phyloP scores from a whole-genome alignment of 2,888 invertebrate genomes.

The Kryphioiulus occultus region DNA sequence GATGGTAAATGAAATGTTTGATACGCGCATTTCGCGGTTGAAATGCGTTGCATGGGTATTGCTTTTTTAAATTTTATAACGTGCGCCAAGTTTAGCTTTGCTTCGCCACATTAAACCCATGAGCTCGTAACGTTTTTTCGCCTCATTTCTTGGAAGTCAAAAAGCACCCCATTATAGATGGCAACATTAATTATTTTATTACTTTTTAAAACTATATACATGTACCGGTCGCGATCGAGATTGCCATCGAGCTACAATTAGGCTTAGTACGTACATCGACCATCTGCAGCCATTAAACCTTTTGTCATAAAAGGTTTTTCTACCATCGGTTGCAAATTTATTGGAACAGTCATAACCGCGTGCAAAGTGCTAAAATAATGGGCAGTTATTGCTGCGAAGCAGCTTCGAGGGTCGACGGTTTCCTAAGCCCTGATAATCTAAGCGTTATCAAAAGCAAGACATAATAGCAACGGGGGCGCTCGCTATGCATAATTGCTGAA shows the following conservation, averaged over 20 bases:
- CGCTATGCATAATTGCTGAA: constrained; percentile 11
- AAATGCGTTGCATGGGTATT: not conserved
- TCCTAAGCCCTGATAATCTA: constrained; percentile 1
- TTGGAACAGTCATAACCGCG: constrained; percentile 22
- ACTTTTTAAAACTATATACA: constrained; percentile 31
- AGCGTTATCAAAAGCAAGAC: constrained; percentile 6
- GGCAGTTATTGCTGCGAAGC: constrained; percentile 21
- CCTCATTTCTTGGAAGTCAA: not conserved
- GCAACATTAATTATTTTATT: constrained; percentile 35
- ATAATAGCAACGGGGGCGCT: not conserved
- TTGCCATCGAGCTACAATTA: constrained; percentile 21
- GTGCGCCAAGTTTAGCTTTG: not conserved
- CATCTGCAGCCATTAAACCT: constrained; percentile 26
- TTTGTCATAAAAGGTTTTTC: constrained; percentile 31
- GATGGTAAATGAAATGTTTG: not conserved
- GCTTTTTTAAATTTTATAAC: not conserved
- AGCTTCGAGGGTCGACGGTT: constrained; percentile 20
- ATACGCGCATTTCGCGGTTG: not conserved
- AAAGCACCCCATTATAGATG: constrained; percentile 20
- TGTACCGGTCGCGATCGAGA: constrained; percentile 3
- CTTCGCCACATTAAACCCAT: not conserved
- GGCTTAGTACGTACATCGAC: not conserved
- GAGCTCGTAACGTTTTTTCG: not conserved
- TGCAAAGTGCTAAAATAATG: constrained; percentile 26
- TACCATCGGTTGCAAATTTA: constrained; percentile 35